A percentile compares a stretch with the other conserved stretches of the same genome.
These are phyloP conservation scores for Eretmochelys imbricata DNA, from an alignment of 2,113 vertebrate species.

Conservation along the genomic window DNA sequence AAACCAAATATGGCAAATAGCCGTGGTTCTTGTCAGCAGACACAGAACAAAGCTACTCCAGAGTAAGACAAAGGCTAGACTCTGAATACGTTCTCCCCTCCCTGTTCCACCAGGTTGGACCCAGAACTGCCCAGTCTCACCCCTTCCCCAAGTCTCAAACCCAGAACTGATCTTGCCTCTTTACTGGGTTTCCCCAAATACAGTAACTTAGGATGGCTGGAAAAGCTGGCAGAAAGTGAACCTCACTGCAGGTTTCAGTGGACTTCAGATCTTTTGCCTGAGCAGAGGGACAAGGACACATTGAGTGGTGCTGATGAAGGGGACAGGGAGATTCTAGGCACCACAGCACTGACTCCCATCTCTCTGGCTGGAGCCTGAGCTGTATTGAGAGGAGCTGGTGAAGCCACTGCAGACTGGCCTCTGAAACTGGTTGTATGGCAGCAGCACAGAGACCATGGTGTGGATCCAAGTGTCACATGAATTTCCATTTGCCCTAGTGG, in stretches of 20 bases:
- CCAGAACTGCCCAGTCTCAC: neutral
- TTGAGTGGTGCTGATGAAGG: neutral
- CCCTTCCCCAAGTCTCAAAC: neutral
- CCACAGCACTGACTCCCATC: neutral
- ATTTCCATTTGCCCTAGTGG: neutral
- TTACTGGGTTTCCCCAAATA: neutral
- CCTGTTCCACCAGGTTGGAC: neutral
- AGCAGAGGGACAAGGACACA: neutral
- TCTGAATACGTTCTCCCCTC: neutral
- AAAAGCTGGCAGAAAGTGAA: neutral
- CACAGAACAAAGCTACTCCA: fast-evolving
- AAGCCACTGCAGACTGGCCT: neutral
- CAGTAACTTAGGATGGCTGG: neutral
- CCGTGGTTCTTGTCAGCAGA: neutral
- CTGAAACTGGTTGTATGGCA: neutral
- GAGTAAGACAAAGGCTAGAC: neutral
- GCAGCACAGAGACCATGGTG: neutral
- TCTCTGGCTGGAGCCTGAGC: neutral
- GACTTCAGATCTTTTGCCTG: neutral
- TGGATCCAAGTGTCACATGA: fast-evolving
- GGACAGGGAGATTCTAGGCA: neutral
- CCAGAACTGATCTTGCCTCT: neutral
- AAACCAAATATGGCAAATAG: neutral
- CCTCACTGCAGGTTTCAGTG: conserved; percentile 26
- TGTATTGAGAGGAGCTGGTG: neutral